phyloP scores from a whole-genome alignment of 1,140 invertebrate genomes.

The Xylocopa sonorina region DNA sequence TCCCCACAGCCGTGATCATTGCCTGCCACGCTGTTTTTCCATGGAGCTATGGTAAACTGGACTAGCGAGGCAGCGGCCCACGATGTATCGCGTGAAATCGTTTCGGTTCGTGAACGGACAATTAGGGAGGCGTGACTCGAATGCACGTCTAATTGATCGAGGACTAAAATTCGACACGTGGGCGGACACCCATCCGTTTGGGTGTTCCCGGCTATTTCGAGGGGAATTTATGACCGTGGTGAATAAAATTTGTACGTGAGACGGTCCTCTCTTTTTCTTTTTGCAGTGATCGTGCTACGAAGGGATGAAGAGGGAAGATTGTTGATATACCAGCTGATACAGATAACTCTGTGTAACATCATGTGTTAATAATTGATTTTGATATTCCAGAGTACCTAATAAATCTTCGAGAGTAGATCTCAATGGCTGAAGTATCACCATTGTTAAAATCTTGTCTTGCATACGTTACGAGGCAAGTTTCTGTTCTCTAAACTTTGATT shows the following conservation, averaged over 20 bases:
- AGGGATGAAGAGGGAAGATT: not conserved
- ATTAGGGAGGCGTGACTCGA: constrained; percentile 26
- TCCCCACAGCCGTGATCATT: not conserved
- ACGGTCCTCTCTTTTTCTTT: not conserved
- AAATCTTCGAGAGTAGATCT: too few relatives aligned
- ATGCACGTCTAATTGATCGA: constrained; percentile 15
- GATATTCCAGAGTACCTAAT: not conserved
- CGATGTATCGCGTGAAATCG: not conserved
- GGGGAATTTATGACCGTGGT: not conserved
- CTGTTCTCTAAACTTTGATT: not conserved
- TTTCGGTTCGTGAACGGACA: constrained; percentile 17
- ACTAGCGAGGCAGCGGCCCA: too few relatives aligned
- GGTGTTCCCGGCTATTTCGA: not conserved
- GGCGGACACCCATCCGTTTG: not conserved
- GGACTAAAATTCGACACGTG: constrained; percentile 21
- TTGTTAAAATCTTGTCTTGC: not conserved
- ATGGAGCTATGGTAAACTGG: constrained; percentile 16
- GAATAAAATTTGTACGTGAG: not conserved
- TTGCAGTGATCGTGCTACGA: not conserved
- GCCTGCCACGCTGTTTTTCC: constrained; percentile 15
- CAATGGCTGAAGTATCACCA: not conserved
- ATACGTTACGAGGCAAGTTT: not conserved
- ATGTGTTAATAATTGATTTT: not conserved
- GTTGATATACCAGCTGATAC: not conserved
- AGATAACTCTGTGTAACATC: not conserved